These are phyloP conservation scores for Coryphaenoides rupestris DNA, from an alignment of 2,113 vertebrate genomes.

Conservation along the genomic window DNA sequence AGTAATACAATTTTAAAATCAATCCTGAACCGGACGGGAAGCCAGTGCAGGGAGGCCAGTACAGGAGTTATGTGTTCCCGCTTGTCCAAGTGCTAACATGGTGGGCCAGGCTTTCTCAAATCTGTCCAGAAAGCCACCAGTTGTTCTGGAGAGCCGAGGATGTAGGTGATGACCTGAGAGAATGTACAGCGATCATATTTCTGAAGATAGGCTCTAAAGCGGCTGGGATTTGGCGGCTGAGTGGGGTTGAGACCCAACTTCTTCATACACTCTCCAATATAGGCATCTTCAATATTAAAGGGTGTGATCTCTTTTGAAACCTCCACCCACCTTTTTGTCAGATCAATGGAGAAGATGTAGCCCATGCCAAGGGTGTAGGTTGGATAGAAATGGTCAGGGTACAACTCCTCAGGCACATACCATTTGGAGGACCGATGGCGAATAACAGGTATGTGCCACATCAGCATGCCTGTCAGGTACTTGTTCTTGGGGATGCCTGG, in stretches of 20 bases:
- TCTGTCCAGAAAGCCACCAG: conserved; percentile 61
- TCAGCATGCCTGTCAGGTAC: conserved; percentile 88
- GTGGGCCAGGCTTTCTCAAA: conserved; percentile 43
- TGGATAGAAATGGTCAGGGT: conserved; percentile 81
- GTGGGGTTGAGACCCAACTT: conserved; percentile 38
- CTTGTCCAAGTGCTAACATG: conserved; percentile 22
- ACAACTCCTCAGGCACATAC: conserved; percentile 87
- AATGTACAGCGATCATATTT: conserved; percentile 53
- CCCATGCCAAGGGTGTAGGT: conserved; percentile 90
- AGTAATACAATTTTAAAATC: too few relatives aligned
- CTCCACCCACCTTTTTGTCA: conserved; percentile 82
- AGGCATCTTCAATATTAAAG: conserved; percentile 88
- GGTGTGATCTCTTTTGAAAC: conserved; percentile 81
- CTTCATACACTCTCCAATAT: conserved; percentile 71
- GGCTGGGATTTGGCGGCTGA: not conserved
- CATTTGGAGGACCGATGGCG: conserved; percentile 85
- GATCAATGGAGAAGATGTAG: conserved; percentile 92
- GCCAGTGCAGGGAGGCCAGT: too few relatives aligned
- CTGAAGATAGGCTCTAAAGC: conserved; percentile 43
- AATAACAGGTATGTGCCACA: conserved; percentile 81
- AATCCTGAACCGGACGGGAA: too few relatives aligned
- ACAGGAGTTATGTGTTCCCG: too few relatives aligned
- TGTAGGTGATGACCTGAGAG: conserved; percentile 62
- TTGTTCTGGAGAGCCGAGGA: conserved; percentile 46
- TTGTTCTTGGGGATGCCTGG: conserved; percentile 77